These are phyloP conservation scores for Megalops atlanticus DNA, from an alignment of 2,113 vertebrate genomes.

Conservation along the genomic window DNA sequence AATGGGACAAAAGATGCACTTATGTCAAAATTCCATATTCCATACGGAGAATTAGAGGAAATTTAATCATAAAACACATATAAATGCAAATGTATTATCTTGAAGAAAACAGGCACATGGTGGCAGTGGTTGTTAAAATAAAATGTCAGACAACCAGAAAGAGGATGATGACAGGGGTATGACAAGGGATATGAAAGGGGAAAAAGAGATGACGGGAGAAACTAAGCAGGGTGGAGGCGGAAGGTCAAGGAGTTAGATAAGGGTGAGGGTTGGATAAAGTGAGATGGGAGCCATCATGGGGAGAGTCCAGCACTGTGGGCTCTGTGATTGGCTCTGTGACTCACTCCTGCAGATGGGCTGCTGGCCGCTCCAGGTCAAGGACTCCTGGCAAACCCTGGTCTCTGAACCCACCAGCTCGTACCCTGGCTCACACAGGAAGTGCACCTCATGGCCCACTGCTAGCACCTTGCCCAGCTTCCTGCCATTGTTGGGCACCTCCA, in stretches of 20 bases:
- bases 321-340: background rate
- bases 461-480: conserved; percentile 72
- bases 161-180: conserved; percentile 50
- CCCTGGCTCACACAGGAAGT: conserved; percentile 72
- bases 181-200: conserved; percentile 46
- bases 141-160: conserved; percentile 38
- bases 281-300: background rate
- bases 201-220: conserved; percentile 44
- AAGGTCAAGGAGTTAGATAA: conserved; percentile 4
- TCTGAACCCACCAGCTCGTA: conserved; percentile 77
- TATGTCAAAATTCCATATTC: conserved; percentile 19
- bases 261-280: too few relatives aligned
- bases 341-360: conserved; percentile 76
- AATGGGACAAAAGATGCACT: conserved; percentile 33
- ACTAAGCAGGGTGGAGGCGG: conserved; percentile 15
- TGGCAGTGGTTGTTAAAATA: conserved; percentile 29
- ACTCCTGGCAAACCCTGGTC: conserved; percentile 69
- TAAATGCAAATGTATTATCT: conserved; percentile 38
- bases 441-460: conserved; percentile 72
- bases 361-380: conserved; percentile 78
- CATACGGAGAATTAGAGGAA: conserved; percentile 29
- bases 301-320: background rate
- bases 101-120: conserved; percentile 35
- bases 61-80: conserved; percentile 40
- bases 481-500: conserved; percentile 62